Conservation (phyloP, 2,113 vertebrate genomes). For the Calidris pygmaea region DNA sequence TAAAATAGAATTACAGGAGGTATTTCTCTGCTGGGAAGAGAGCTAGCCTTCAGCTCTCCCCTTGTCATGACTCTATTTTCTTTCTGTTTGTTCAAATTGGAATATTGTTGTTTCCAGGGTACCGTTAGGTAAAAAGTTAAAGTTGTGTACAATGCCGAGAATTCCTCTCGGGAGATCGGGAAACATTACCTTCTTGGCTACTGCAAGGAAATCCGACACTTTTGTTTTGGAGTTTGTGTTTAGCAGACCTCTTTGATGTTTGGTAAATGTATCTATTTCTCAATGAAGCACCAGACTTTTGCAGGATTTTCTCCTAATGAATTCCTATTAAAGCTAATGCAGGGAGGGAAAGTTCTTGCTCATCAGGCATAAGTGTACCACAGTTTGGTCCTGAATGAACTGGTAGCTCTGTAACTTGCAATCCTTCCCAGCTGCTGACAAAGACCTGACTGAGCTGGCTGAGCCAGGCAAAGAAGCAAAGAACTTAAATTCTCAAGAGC, state of each 20-base stretch:
- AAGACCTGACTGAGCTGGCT: constrained; percentile 19
- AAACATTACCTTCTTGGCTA: constrained; percentile 42
- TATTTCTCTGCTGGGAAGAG: background rate
- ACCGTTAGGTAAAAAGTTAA: constrained; percentile 17
- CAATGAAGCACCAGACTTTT: background rate
- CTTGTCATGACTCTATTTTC: background rate
- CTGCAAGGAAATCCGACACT: constrained; percentile 7
- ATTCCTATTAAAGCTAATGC: background rate
- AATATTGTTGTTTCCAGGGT: constrained; percentile 27
- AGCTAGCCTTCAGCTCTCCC: background rate
- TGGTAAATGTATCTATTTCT: background rate
- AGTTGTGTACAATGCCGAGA: background rate
- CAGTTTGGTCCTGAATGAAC: background rate
- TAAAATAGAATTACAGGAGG: background rate
- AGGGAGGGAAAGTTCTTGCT: background rate
- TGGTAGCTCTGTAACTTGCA: background rate
- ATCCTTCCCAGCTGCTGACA: constrained; percentile 9
- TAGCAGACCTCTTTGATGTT: background rate
- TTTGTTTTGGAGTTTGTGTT: constrained; percentile 25
- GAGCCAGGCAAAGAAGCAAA: background rate
- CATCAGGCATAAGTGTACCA: background rate
- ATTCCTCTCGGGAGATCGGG: constrained; percentile 13
- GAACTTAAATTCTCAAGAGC: constrained; percentile 27
- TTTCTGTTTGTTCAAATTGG: background rate
- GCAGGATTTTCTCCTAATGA: background rate